phyloP scores from a whole-genome alignment of 2,797 vertebrate genomes.

The Cirrhinus molitorella region DNA sequence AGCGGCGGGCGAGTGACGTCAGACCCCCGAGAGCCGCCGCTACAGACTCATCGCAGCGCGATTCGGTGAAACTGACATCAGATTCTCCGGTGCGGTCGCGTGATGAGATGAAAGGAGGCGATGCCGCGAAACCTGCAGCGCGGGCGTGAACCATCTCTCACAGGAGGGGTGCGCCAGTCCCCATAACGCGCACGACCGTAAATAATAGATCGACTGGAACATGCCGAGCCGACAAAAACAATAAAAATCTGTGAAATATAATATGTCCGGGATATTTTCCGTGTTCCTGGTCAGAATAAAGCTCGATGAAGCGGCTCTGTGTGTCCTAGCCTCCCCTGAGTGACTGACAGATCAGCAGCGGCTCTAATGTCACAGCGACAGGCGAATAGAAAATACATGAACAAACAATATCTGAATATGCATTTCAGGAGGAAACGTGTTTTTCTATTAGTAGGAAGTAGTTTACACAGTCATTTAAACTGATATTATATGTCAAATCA shows the following conservation, averaged over 20 bases:
- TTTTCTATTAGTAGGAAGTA: background rate
- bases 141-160: background rate
- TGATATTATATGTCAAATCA: background rate
- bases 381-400: no score
- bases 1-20: background rate
- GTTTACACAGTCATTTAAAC: background rate
- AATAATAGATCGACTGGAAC: background rate
- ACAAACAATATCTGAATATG: background rate
- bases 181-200: no score
- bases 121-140: constrained; percentile 17
- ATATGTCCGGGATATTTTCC: background rate
- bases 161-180: background rate
- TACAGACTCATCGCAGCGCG: background rate
- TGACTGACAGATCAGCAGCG: background rate
- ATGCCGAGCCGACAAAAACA: background rate
- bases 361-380: background rate
- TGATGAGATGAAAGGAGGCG: background rate
- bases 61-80: background rate
- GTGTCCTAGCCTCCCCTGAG: background rate
- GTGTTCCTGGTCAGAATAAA: constrained; percentile 77
- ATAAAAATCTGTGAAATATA: background rate
- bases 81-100: background rate
- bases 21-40: background rate
- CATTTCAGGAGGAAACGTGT: background rate
- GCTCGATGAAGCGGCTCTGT: constrained; percentile 77